These are phyloP conservation scores for Phytoseiulus persimilis DNA, from an alignment of 2,888 invertebrate species.

Conservation along the genomic window DNA sequence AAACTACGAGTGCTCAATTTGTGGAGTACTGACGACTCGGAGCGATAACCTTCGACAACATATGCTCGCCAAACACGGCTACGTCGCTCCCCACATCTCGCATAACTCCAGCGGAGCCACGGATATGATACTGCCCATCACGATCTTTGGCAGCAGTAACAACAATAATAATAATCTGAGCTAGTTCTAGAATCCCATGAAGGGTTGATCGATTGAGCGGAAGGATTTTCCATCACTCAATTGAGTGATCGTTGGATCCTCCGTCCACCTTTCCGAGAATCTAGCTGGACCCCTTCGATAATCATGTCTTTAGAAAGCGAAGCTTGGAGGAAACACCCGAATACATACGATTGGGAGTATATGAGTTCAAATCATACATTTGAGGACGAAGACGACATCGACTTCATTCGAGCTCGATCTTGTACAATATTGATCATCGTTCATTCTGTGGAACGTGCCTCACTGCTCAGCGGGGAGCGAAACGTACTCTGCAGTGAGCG, in stretches of 20 bases:
- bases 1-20: slow-evolving; percentile 33
- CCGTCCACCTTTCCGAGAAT: not conserved
- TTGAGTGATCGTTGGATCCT: not conserved
- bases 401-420: not conserved
- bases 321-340: not conserved
- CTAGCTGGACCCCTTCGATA: not conserved
- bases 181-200: not conserved
- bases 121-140: slow-evolving; percentile 23
- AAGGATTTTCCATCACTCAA: not conserved
- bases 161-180: slow-evolving; percentile 13
- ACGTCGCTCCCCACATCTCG: slow-evolving; percentile 20
- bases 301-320: not conserved
- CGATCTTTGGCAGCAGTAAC: slow-evolving; percentile 15
- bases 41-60: slow-evolving; percentile 33
- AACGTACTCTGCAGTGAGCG: not conserved
- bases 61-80: slow-evolving; percentile 37
- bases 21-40: slow-evolving; percentile 32
- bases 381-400: not conserved
- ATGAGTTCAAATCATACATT: not conserved
- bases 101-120: slow-evolving; percentile 10
- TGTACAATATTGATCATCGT: not conserved
- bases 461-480: not conserved
- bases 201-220: not conserved
- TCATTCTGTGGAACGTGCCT: not conserved
- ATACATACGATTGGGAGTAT: not conserved